A percentile compares a stretch with the other conserved stretches of the same genome.
Conservation (phyloP, 1,140 invertebrate species). For the Aricia agestis region DNA sequence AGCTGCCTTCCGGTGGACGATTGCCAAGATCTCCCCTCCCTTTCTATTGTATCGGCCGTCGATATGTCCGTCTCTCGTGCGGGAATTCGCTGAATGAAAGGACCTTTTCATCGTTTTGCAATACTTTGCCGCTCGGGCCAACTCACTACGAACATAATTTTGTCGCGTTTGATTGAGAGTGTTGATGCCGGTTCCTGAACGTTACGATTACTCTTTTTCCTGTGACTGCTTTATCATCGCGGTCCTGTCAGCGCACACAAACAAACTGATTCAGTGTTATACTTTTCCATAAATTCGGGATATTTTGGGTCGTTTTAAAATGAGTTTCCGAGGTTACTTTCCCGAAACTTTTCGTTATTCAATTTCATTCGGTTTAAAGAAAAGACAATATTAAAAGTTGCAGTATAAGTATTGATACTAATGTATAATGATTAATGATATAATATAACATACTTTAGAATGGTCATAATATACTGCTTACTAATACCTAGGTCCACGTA, state of each 20-base stretch:
- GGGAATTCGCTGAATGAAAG: conserved; percentile 70
- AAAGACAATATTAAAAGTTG: too few species aligned
- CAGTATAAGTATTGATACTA: too few species aligned
- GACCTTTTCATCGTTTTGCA: conserved; percentile 60
- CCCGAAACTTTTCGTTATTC: background rate
- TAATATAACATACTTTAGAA: too few species aligned
- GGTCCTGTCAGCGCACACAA: background rate
- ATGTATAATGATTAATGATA: too few species aligned
- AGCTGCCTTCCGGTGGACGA: conserved; percentile 68
- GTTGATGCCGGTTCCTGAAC: conserved; percentile 15
- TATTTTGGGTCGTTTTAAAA: conserved; percentile 8
- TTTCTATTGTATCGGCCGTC: conserved; percentile 25
- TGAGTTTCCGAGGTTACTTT: background rate
- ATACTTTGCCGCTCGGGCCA: conserved; percentile 57
- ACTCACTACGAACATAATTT: conserved; percentile 65
- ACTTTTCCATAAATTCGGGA: background rate
- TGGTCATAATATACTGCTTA: too few species aligned
- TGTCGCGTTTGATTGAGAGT: conserved; percentile 41
- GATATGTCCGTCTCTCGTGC: conserved; percentile 42
- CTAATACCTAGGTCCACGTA: too few species aligned
- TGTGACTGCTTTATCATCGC: conserved; percentile 5
- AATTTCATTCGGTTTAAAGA: background rate
- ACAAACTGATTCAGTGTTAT: conserved; percentile 3
- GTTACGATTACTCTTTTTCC: conserved; percentile 16
- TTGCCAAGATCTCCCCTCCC: conserved; percentile 57